These are phyloP conservation scores for Phrixothrix hirtus DNA, from an alignment of 2,888 invertebrate species.

Conservation along the genomic window DNA sequence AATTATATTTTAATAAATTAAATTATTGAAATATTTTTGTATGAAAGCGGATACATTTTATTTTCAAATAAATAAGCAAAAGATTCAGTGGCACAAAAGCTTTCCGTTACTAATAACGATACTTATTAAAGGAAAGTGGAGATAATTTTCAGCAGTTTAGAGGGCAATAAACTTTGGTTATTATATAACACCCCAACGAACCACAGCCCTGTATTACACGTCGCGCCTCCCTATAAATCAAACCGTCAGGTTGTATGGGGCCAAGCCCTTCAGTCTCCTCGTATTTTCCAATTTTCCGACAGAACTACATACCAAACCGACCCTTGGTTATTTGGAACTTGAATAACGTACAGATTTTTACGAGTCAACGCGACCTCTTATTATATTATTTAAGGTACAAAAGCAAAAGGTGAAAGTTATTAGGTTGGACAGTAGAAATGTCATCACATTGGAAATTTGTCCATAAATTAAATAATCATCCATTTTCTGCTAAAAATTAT, in stretches of 20 bases:
- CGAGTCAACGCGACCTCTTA: constrained; percentile 1
- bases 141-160: constrained; percentile 7
- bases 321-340: background rate
- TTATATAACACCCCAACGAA: constrained; percentile 8
- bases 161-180: constrained; percentile 13
- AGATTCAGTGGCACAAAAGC: no score
- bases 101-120: no score
- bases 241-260: constrained; percentile 2
- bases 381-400: constrained; percentile 2
- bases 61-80: no score
- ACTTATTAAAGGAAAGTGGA: background rate
- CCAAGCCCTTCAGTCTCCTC: constrained; percentile 8
- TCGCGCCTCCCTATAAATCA: constrained; percentile 10
- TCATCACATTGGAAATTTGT: background rate
- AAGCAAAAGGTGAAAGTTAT: constrained; percentile 1
- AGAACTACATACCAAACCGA: constrained; percentile 1
- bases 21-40: no score
- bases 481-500: no score
- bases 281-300: constrained; percentile 11
- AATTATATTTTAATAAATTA: no score
- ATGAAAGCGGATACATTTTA: no score
- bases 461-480: no score
- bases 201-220: constrained; percentile 9
- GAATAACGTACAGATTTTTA: background rate
- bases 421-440: no score